phyloP scores from a whole-genome alignment of 2,113 vertebrate genomes.

The Phoenicopterus ruber region DNA sequence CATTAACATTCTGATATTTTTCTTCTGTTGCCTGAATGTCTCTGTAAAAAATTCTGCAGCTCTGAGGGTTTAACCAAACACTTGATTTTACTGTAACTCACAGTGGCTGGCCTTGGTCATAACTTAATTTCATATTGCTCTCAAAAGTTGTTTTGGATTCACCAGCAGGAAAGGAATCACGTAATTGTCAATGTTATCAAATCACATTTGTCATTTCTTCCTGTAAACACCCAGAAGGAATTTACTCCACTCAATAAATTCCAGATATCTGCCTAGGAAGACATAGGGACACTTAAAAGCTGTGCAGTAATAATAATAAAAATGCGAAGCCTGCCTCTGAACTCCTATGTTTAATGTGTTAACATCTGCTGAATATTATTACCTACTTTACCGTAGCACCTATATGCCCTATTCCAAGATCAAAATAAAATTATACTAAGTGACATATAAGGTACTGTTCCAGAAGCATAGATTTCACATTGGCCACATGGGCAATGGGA shows the following conservation, averaged over 20 bases:
- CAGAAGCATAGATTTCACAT: background rate
- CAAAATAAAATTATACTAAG: background rate
- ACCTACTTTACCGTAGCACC: background rate
- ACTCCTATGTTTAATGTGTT: constrained; percentile 4
- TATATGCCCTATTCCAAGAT: background rate
- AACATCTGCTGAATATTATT: constrained; percentile 1
- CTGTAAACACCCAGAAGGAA: constrained; percentile 28
- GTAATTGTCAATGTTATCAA: constrained; percentile 1
- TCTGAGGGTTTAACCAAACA: background rate
- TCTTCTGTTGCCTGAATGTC: background rate
- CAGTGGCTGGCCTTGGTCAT: background rate
- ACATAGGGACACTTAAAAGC: background rate
- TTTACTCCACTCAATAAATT: constrained; percentile 38
- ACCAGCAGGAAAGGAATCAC: background rate
- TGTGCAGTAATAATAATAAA: background rate
- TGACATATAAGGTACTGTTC: background rate
- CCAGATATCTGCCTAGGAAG: background rate
- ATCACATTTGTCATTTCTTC: constrained; percentile 23
- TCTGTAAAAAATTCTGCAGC: background rate
- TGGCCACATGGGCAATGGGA: background rate
- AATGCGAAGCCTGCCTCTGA: constrained; percentile 1
- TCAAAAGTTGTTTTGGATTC: constrained; percentile 13
- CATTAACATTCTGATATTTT: background rate
- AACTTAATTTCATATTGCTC: background rate
- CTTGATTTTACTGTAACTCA: background rate